phyloP scores from a whole-genome alignment of 92 coral and sea anemone species.

The Porites divaricata region DNA sequence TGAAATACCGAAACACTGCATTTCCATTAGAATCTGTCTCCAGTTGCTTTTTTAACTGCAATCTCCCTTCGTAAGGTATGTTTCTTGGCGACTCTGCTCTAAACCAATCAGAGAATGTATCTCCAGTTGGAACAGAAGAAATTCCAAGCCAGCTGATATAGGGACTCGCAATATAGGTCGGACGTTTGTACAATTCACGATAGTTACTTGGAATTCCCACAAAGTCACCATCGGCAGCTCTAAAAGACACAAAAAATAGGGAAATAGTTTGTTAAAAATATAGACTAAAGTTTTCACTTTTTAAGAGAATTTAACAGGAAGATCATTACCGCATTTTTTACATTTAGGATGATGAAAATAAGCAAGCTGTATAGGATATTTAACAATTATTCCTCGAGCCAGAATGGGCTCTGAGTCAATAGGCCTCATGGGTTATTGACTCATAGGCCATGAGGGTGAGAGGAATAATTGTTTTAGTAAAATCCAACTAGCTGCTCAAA shows the following conservation, averaged over 20 bases:
- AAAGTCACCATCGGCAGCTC: constrained; percentile 87
- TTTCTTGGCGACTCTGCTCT: constrained; percentile 72
- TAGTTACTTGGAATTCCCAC: constrained; percentile 70
- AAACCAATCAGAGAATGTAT: constrained; percentile 88
- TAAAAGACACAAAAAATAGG: neutral
- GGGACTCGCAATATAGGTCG: constrained; percentile 87
- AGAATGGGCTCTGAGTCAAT: no score
- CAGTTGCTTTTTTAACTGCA: constrained; percentile 69
- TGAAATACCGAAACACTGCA: constrained; percentile 70
- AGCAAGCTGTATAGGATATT: no score
- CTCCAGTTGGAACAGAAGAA: constrained; percentile 54
- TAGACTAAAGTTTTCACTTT: no score
- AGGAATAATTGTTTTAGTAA: no score
- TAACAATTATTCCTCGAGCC: no score
- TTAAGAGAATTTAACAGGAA: no score
- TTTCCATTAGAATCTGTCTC: constrained; percentile 81
- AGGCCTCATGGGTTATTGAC: no score
- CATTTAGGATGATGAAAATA: no score
- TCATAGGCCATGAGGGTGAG: no score
- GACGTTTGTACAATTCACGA: constrained; percentile 57
- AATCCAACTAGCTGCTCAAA: no score
- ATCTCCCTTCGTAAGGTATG: constrained; percentile 52
- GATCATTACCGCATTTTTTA: no score
- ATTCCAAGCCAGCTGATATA: constrained; percentile 88
- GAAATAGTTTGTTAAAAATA: no score